A percentile compares a stretch with the other conserved stretches of the same genome.
These are phyloP conservation scores for Drosophila conformis DNA, from an alignment of 2,888 invertebrate species.

Conservation along the genomic window DNA sequence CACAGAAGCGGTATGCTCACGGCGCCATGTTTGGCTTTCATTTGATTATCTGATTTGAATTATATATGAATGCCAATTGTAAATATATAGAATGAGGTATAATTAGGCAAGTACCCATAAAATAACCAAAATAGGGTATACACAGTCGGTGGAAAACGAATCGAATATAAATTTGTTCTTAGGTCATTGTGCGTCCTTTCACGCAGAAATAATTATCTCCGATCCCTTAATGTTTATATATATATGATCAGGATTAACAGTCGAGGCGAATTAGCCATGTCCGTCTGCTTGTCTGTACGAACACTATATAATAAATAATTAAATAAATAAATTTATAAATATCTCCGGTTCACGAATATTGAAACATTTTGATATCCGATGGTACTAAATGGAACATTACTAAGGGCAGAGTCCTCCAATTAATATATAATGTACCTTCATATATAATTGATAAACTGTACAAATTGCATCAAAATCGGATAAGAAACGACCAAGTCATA, in stretches of 20 bases:
- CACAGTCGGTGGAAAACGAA: background rate
- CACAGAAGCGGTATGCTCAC: background rate
- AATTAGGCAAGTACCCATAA: background rate
- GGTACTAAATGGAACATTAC: background rate
- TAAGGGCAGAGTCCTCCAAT: background rate
- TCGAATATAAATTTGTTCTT: background rate
- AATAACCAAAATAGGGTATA: background rate
- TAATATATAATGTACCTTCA: background rate
- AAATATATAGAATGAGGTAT: slow-evolving; percentile 1
- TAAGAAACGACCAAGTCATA: background rate
- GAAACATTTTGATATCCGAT: background rate
- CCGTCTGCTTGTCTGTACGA: background rate
- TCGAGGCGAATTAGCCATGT: background rate
- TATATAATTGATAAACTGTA: background rate
- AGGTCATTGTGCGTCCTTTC: background rate
- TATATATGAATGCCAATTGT: slow-evolving; percentile 20
- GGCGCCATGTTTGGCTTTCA: slow-evolving; percentile 8
- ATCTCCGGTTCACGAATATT: background rate
- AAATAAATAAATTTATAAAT: no score
- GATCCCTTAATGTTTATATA: background rate
- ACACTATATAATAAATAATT: no score
- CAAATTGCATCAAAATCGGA: background rate
- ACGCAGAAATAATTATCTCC: background rate
- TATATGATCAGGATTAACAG: background rate
- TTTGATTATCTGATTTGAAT: slow-evolving; percentile 31